Conservation (phyloP, 1,140 invertebrate genomes). For the Drosophila pallidifrons region DNA sequence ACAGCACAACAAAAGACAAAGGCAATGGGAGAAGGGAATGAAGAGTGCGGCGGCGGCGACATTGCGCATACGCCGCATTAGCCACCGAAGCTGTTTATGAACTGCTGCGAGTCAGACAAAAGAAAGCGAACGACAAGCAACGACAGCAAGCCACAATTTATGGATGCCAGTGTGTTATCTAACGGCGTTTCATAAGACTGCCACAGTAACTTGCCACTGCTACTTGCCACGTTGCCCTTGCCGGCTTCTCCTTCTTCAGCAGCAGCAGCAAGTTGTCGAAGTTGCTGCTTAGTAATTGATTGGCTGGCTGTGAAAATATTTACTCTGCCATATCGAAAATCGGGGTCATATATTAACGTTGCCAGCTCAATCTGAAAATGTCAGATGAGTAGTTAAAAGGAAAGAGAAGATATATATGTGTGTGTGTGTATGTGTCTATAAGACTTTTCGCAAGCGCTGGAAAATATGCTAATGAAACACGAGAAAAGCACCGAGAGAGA, state of each 20-base stretch:
- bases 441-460: conserved; percentile 5
- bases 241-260: background rate
- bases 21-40: conserved; percentile 21
- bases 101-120: conserved; percentile 46
- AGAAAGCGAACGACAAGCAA: conserved; percentile 39
- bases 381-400: background rate
- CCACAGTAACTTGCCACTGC: conserved; percentile 5
- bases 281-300: conserved; percentile 59
- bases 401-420: background rate
- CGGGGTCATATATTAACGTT: conserved; percentile 28
- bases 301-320: conserved; percentile 59
- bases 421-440: background rate
- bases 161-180: conserved; percentile 73
- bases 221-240: background rate
- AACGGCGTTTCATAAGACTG: conserved; percentile 56
- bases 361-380: conserved; percentile 42
- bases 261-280: background rate
- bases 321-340: conserved; percentile 39
- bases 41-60: conserved; percentile 12
- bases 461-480: conserved; percentile 49
- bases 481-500: background rate
- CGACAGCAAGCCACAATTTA: conserved; percentile 62
- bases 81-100: conserved; percentile 49
- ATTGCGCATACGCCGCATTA: conserved; percentile 57
- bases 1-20: conserved; percentile 36